Evolutionary conservation across 2,797 vertebrate genomes (phyloP), one percentile per base, ranked within the genome.

Genomic region (Pseudochirops corinnae): DNA sequence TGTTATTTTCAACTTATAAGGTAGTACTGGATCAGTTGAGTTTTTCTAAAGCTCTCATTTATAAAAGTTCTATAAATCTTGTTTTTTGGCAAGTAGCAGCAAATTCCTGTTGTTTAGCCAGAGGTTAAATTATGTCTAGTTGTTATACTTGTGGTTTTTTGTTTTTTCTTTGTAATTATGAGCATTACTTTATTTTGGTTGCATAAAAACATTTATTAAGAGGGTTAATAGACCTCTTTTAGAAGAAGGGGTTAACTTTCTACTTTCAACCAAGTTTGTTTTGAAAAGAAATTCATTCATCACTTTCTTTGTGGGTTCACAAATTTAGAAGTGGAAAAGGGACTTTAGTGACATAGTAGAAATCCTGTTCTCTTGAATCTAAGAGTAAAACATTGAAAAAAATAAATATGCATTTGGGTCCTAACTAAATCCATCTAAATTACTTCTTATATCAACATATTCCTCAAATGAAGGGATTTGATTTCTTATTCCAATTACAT

Each of bases 281-380:
- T 58, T 74, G 39, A 82, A 82, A 39, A n/a, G n/a, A 82, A 82
- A 46, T 46, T 82, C 9, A 21, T 46, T 82, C n/a, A 39, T 74
- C 33, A 74, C n/a, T 82, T 46, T 39, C 67, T 82, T 82, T 82
- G 21, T 82, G 67, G n/a, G n/a, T 46, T 82, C 67, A 46, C 67
- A 24, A 24, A 82, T 82, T 74, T 82, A 46, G 18, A 39, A 39
- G n/a, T 39, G 67, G 33, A 82, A n/a, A n/a, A 82, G 21, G 67
- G n/a, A 46, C n/a, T 7, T 39, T 46, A 82, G 67, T 82, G 67
- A 39, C 67, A 39, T 39, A 39, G 6, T 24, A 82, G n/a, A 82
- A 82, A 82, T 82, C 16, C n/a, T 82, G n/a, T 82, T 82, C n/a
- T 82, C 67, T 82, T 82, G n/a, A 82, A 82, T 82, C n/a, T 39